Percentiles rank a stretch among this genome's conserved stretches.
Evolutionary conservation across 2,888 invertebrate genomes (phyloP).

Genomic region (Eubasilissa splendida): DNA sequence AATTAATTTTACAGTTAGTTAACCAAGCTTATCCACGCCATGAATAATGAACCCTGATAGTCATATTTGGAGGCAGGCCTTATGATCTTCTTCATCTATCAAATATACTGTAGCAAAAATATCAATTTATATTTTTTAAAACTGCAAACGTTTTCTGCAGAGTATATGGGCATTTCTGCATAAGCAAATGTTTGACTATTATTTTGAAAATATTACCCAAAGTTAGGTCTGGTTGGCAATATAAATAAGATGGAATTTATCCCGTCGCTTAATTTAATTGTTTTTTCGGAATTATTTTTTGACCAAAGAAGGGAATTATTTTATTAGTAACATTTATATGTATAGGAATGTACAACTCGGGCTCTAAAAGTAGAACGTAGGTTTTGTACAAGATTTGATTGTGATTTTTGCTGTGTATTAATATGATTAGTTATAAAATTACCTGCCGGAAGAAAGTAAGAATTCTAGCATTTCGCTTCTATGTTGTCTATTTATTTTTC

Average conservation of each 20-base stretch:
- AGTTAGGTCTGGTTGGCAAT: not conserved
- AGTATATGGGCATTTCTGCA: not conserved
- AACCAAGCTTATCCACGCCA: too few species aligned
- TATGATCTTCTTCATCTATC: too few species aligned
- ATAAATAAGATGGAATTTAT: not conserved
- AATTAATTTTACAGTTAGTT: too few species aligned
- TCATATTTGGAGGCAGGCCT: too few species aligned
- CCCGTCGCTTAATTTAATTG: too few species aligned
- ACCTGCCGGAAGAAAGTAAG: not conserved
- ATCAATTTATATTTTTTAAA: too few species aligned
- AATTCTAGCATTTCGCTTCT: slow-evolving; percentile 6
- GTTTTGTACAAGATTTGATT: slow-evolving; percentile 30
- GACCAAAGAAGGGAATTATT: slow-evolving; percentile 33
- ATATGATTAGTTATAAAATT: slow-evolving; percentile 25
- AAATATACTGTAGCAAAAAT: too few species aligned
- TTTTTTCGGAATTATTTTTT: slow-evolving; percentile 5
- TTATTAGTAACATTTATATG: not conserved
- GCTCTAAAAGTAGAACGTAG: slow-evolving; percentile 22
- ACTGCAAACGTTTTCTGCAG: too few species aligned
- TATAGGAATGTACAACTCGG: not conserved
- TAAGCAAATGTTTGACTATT: not conserved
- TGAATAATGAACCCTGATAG: too few species aligned
- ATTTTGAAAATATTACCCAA: not conserved
- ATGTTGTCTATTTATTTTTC: not conserved
- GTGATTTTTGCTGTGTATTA: slow-evolving; percentile 33